Conservation (phyloP, 2,797 vertebrate genomes). For the Gadopsis bispinosus region DNA sequence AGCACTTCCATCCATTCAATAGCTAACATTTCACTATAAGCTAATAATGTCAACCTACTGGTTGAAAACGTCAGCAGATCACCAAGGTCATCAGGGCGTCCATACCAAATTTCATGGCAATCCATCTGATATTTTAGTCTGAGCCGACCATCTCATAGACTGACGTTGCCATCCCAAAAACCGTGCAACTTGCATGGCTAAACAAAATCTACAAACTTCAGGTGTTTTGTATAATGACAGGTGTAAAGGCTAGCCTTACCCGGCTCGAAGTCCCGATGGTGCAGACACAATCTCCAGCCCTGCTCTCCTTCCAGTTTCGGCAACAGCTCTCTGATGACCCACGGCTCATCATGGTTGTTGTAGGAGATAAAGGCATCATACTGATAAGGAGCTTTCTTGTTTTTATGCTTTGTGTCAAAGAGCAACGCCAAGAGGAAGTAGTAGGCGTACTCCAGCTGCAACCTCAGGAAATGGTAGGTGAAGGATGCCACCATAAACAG, state of each 20-base stretch:
- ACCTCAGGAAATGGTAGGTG: slow-evolving; percentile 73
- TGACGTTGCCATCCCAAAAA: background rate
- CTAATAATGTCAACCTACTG: background rate
- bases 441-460: slow-evolving; percentile 78
- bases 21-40: background rate
- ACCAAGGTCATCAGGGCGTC: background rate
- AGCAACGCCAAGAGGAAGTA: slow-evolving; percentile 75
- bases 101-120: background rate
- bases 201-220: background rate
- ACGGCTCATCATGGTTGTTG: slow-evolving; percentile 79
- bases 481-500: slow-evolving; percentile 61
- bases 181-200: background rate
- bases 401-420: slow-evolving; percentile 61
- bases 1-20: background rate
- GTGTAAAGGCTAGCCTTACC: slow-evolving; percentile 50
- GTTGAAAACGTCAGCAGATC: background rate
- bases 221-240: background rate
- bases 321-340: slow-evolving; percentile 76
- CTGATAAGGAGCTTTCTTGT: slow-evolving; percentile 40
- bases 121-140: background rate
- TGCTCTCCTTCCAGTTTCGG: slow-evolving; percentile 80
- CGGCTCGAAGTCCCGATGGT: slow-evolving; percentile 84
- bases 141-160: background rate
- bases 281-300: slow-evolving; percentile 83
- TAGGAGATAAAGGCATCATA: slow-evolving; percentile 86